Evolutionary conservation across 2,888 invertebrate species (phyloP), one percentile per base, ranked within the genome.

Genomic region (Thelaira solivaga): DNA sequence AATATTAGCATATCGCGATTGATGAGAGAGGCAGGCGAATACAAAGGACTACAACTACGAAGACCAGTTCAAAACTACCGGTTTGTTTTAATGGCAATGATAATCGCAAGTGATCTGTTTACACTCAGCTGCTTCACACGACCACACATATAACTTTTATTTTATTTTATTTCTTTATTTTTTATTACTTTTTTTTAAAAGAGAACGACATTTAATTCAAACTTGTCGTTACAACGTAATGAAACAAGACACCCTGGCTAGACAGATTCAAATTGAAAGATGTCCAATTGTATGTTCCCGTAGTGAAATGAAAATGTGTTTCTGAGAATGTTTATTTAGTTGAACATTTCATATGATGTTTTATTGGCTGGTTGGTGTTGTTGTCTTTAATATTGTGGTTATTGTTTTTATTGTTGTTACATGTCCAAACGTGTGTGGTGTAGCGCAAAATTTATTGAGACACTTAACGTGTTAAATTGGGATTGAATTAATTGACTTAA

Each of bases 401-500:
- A 29, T 24, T 29, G 68, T 45, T 68, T 57, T 64, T 74, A 31
- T 59, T 73, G 18, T 29, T 64, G 62, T 39, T 31, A 59, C 29
- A 16, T 61, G 64, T 45, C 45, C 16, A 55, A 69, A 73, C 68
- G 69, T 71, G 69, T 74, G 78, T 74, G 78, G 69, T 75, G 76
- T 72, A 76, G 80, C 73, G 75, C 53, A 77, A 71, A 82, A 82
- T 81, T 73, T 81, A 80, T 69, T 69, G 80, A 64, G 81, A 81
- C 82, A 80, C 80, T 80, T 80, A 79, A 80, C 79, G 82, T 82
- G 82, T 82, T 79, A 82, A 82, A 82, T 82, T 81, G 80, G 80
- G 73, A 82, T 77, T 80, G 80, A 80, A 82, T 82, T 82, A 82
- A 82, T 82, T 82, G 80, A 80, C 80, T 80, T 79, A 80, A 82